Evolutionary conservation across 1,140 invertebrate species (phyloP).

Genomic region (Zaprionus africanus): DNA sequence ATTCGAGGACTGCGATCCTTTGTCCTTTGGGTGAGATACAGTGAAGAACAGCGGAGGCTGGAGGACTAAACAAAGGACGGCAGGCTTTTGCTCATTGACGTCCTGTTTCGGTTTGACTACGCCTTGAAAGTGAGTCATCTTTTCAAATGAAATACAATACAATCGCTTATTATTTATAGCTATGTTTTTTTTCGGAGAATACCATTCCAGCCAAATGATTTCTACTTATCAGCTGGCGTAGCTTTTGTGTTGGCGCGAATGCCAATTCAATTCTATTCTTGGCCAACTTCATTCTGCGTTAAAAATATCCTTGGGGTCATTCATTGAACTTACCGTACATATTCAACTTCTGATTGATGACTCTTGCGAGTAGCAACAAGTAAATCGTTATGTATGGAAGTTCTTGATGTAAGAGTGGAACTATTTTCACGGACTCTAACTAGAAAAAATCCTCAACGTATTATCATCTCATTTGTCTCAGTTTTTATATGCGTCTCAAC

Average conservation of each 20-base stretch:
- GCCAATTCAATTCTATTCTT: slow-evolving; percentile 51
- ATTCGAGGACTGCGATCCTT: slow-evolving; percentile 34
- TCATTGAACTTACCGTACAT: background rate
- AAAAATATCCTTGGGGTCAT: background rate
- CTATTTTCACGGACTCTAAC: slow-evolving; percentile 36
- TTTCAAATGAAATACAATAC: slow-evolving; percentile 74
- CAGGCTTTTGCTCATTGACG: slow-evolving; percentile 31
- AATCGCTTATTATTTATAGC: slow-evolving; percentile 69
- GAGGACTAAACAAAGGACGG: slow-evolving; percentile 48
- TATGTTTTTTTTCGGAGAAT: slow-evolving; percentile 52
- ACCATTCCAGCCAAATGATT: slow-evolving; percentile 30
- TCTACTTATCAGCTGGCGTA: slow-evolving; percentile 49
- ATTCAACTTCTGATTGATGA: slow-evolving; percentile 36
- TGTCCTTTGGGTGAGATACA: slow-evolving; percentile 9
- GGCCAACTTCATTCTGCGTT: slow-evolving; percentile 1
- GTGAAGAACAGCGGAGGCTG: background rate
- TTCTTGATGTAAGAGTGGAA: background rate
- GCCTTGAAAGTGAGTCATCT: slow-evolving; percentile 33
- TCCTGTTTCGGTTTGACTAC: slow-evolving; percentile 8
- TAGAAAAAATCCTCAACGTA: slow-evolving; percentile 63
- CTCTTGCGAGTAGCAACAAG: slow-evolving; percentile 25
- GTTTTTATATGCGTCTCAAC: slow-evolving; percentile 56
- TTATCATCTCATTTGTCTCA: slow-evolving; percentile 78
- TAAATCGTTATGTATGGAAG: background rate
- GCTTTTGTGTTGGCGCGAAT: slow-evolving; percentile 13